Evolutionary conservation across 2,797 vertebrate genomes (phyloP).

Genomic region (Pygocentrus nattereri): DNA sequence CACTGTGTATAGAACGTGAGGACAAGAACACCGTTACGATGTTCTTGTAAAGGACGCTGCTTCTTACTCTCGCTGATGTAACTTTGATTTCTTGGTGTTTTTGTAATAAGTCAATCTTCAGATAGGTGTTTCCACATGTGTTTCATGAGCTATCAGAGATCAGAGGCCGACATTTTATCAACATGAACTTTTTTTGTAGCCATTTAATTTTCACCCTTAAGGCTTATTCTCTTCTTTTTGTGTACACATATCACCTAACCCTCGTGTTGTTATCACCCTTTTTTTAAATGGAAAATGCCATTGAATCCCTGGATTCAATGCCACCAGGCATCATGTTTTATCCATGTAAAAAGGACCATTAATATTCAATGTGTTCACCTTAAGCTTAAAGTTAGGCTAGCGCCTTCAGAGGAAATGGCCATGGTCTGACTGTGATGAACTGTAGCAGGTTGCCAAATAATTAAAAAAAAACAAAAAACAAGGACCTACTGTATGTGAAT

Average conservation of each 20-base stretch:
- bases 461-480: conserved; percentile 53
- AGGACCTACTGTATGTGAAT: conserved; percentile 51
- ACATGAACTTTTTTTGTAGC: background rate
- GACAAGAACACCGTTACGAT: conserved; percentile 30
- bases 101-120: background rate
- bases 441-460: conserved; percentile 48
- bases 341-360: conserved; percentile 55
- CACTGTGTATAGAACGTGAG: conserved; percentile 18
- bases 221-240: conserved; percentile 17
- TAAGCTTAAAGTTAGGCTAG: conserved; percentile 42
- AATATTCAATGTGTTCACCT: conserved; percentile 63
- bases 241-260: conserved; percentile 21
- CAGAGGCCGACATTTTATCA: background rate
- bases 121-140: background rate
- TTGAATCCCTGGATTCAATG: conserved; percentile 42
- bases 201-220: conserved; percentile 12
- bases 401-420: conserved; percentile 45
- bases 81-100: background rate
- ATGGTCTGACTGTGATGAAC: conserved; percentile 51
- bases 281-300: conserved; percentile 35
- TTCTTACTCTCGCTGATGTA: conserved; percentile 15
- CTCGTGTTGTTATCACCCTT: conserved; percentile 40
- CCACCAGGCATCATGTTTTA: conserved; percentile 52
- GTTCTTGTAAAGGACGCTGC: conserved; percentile 8
- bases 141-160: background rate